These are phyloP conservation scores for Ambastaia sidthimunki DNA, from an alignment of 2,797 vertebrate species.

Conservation along the genomic window DNA sequence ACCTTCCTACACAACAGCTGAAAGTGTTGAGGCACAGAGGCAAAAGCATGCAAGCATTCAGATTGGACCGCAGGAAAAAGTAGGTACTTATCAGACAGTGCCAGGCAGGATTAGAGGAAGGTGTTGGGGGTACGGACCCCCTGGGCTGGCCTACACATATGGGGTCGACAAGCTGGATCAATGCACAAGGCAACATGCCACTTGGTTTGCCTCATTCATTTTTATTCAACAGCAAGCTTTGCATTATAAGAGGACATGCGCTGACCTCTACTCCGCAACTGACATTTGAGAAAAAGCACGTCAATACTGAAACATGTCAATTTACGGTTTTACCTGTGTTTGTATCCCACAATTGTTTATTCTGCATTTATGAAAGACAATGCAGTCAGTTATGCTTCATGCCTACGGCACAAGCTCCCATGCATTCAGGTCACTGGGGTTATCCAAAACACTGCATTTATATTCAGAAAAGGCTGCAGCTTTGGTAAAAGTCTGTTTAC, in stretches of 20 bases:
- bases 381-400: constrained; percentile 41
- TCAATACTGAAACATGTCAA: constrained; percentile 22
- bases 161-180: constrained; percentile 17
- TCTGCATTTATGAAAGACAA: constrained; percentile 26
- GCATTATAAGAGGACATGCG: constrained; percentile 47
- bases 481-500: constrained; percentile 32
- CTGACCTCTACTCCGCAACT: constrained; percentile 45
- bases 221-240: constrained; percentile 41
- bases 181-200: constrained; percentile 37
- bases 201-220: constrained; percentile 32
- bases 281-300: constrained; percentile 26
- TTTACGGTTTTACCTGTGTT: constrained; percentile 14
- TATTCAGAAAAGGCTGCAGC: constrained; percentile 41
- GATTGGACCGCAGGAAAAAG: constrained; percentile 29
- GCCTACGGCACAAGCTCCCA: constrained; percentile 30
- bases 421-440: constrained; percentile 26
- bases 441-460: constrained; percentile 44
- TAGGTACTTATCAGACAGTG: constrained; percentile 35
- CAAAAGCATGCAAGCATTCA: constrained; percentile 16
- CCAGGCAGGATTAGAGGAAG: constrained; percentile 54
- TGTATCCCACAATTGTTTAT: constrained; percentile 34
- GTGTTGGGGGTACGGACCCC: constrained; percentile 36
- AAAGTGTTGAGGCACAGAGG: constrained; percentile 6
- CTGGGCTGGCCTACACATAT: constrained; percentile 36
- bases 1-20: constrained; percentile 63